Evolutionary conservation across 1,140 invertebrate species (phyloP), one percentile per base, ranked within the genome.

Genomic region (Megalonaias nervosa): DNA sequence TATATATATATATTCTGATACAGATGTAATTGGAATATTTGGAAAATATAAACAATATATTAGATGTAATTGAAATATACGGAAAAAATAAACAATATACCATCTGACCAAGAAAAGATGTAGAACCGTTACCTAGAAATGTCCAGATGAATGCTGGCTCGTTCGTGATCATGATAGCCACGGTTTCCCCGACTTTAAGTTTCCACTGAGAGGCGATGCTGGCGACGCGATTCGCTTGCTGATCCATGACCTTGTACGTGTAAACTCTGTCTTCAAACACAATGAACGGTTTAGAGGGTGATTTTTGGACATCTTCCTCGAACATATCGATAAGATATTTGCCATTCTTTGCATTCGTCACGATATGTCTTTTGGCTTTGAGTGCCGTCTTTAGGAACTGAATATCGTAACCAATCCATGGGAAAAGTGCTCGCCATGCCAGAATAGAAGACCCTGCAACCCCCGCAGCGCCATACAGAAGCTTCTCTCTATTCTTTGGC

Each of bases 91-190:
- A 38, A 38, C 4, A 6, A 9, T 38, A 38, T 38, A 38, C 38
- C 38, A 38, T 38, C 38, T 38, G 38, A 38, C 38, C 38, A 38
- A 38, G 6, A 38, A 38, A 38, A 5, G 9, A 6, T 38, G 38
- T 38, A 38, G 38, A 38, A 38, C 4, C 38, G 38, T 79, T 81
- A 89, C 88, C 88, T 66, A 89, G 70, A 75, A 88, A 82, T 60
- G 82, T 85, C 88, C 88, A 89, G 2, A 88, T 72, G 75, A 86
- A 89, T 14, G 79, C 82, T 26, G 87, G 88, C 21, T 84, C 80
- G 77, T 89, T 89, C 38, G 81, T 66, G 48, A 85, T 72, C 74
- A 88, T 75, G 12, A 89, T 74, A 9, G 87, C 84, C 0, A 89
- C 83, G 38, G 81, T 83, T 56, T 87, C 85, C 0, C 84, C 86